These are phyloP conservation scores for Meghimatium bilineatum DNA, from an alignment of 2,888 invertebrate species.

Conservation along the genomic window DNA sequence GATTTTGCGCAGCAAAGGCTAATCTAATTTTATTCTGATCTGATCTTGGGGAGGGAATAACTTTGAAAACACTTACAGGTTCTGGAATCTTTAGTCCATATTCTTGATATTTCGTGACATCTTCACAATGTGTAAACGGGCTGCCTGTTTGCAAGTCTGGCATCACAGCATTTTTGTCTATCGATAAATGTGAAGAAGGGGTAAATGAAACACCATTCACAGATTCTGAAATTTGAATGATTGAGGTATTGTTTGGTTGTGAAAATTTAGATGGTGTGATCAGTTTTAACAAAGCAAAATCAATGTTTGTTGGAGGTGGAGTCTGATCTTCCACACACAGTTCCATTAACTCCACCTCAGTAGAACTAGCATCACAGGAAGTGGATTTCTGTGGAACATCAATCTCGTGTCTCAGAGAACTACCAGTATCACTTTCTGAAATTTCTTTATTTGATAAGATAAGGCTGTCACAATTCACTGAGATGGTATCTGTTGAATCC, in stretches of 20 bases:
- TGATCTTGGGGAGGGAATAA: no score
- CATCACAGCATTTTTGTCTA: neutral
- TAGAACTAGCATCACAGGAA: neutral
- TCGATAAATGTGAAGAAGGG: neutral
- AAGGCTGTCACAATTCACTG: neutral
- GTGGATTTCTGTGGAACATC: neutral
- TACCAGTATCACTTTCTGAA: neutral
- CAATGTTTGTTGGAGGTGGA: neutral
- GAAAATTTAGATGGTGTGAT: constrained; percentile 6
- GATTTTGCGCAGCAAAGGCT: no score
- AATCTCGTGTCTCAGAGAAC: neutral
- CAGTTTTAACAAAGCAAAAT: neutral
- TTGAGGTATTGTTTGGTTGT: neutral
- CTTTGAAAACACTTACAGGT: no score
- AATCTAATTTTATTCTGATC: no score
- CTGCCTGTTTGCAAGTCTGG: neutral
- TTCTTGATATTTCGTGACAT: neutral
- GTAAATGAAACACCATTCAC: neutral
- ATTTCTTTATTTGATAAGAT: neutral
- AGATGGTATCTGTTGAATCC: neutral
- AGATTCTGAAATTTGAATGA: neutral
- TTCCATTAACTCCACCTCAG: neutral
- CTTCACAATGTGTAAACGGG: neutral
- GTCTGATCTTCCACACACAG: constrained; percentile 7
- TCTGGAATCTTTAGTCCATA: neutral